Conservation (phyloP, 2,797 vertebrate species). For the Carduelis carduelis region DNA sequence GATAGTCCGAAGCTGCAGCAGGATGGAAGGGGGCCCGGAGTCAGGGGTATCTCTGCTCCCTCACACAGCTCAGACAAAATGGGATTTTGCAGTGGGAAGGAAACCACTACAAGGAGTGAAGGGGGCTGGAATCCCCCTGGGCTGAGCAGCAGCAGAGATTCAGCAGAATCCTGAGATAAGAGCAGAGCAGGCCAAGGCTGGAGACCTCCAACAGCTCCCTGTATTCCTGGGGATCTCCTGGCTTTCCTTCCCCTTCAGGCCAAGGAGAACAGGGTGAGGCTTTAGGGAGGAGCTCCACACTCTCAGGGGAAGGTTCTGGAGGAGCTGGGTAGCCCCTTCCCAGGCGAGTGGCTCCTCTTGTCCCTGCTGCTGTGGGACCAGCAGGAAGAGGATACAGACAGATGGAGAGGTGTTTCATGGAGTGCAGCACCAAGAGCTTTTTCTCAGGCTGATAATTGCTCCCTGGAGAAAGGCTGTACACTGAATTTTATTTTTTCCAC, state of each 20-base stretch:
- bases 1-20: neutral
- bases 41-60: neutral
- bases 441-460: slow-evolving; percentile 60
- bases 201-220: neutral
- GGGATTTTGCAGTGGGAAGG: neutral
- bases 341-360: neutral
- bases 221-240: neutral
- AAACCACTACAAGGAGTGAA: neutral
- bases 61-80: neutral
- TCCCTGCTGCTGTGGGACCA: neutral
- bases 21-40: neutral
- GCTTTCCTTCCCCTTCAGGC: neutral
- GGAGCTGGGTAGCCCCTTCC: neutral
- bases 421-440: neutral
- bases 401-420: neutral
- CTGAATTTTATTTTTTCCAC: neutral
- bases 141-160: neutral
- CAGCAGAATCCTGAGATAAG: neutral
- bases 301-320: neutral
- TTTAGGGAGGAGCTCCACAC: neutral
- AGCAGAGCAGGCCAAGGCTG: neutral
- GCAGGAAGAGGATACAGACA: neutral
- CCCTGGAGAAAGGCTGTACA: slow-evolving; percentile 49
- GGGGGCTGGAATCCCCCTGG: fast-evolving
- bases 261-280: neutral